Evolutionary conservation across 2,888 invertebrate genomes (phyloP).

Genomic region (Alviniconcha strummeri): DNA sequence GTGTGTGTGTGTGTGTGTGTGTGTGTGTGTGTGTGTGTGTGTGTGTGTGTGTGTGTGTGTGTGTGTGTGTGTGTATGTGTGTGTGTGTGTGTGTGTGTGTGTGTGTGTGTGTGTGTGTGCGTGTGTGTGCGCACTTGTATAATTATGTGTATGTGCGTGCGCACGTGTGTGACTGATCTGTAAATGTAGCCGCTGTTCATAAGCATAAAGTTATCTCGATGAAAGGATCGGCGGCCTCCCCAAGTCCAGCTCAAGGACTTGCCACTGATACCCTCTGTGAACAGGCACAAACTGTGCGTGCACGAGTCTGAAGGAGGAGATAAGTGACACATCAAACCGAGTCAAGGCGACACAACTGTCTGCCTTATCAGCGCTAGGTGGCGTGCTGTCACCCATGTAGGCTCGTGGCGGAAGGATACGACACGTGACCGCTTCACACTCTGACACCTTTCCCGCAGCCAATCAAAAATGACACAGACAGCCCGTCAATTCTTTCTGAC

Average conservation of each 20-base stretch:
- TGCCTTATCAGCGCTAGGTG: slow-evolving; percentile 14
- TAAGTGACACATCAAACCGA: background rate
- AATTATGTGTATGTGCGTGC: background rate
- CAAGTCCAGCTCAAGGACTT: slow-evolving; percentile 1
- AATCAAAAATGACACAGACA: background rate
- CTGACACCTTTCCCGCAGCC: slow-evolving; percentile 7
- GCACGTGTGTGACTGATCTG: background rate
- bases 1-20: no score
- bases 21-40: background rate
- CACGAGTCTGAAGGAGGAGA: slow-evolving; percentile 8
- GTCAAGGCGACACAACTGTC: background rate
- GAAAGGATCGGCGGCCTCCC: background rate
- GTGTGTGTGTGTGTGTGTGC: background rate
- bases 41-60: background rate
- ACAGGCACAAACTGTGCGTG: background rate
- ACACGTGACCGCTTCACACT: slow-evolving; percentile 13
- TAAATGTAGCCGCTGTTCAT: background rate
- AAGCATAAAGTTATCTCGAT: background rate
- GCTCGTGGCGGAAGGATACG: background rate
- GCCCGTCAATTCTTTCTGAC: background rate
- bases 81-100: background rate
- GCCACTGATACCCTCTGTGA: background rate
- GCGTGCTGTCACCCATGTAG: background rate
- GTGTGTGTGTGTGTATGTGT: background rate
- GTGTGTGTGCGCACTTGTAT: background rate